Evolutionary conservation across 2,888 invertebrate species (phyloP), one percentile per base, ranked within the genome.

Genomic region (Lithophane socia): DNA sequence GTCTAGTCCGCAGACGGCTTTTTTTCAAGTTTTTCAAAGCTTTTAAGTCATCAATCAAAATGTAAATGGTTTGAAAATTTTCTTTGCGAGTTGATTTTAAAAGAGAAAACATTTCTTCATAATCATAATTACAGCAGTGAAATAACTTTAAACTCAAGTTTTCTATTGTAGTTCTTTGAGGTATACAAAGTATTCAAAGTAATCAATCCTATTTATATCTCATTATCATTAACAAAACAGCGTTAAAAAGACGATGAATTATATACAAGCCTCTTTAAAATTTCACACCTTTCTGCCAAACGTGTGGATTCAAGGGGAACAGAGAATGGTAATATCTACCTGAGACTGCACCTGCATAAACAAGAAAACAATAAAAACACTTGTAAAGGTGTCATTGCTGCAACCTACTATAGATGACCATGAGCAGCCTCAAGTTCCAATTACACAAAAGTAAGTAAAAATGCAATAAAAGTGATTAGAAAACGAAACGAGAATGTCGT

Each of bases 391-490:
- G 67, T 68, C 65, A 73, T 56, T 49, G n/a, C 56, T 63, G 63
- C 13, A 42, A 52, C 67, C 7, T 9, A 5, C 37, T 42, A 60
- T 24, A 63, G 67, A 66, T 58, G 75, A 65, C 47, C 18, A 58
- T 16, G 49, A 73, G 21, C 42, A n/a, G 67, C 63, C 67, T 83
- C 82, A 75, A 72, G 70, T 80, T 81, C 79, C 67, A 77, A 79
- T 63, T 79, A 80, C 52, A 75, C 42, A 74, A 67, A 75, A 72
- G 47, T 21, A 60, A 54, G 56, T 75, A 71, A 56, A 77, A 82
- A 85, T 73, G 74, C 68, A 88, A 87, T 83, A 86, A 91, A 90
- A 92, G 88, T 90, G 80, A 87, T 90, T 92, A 92, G 91, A 92
- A 93, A 93, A 90, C 82, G 88, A 91, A 91, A 90, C 86, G 78